Evolutionary conservation across 23 tunicate species (phyloP), one percentile per base, ranked within the genome.

Genomic region (Styela clava): DNA sequence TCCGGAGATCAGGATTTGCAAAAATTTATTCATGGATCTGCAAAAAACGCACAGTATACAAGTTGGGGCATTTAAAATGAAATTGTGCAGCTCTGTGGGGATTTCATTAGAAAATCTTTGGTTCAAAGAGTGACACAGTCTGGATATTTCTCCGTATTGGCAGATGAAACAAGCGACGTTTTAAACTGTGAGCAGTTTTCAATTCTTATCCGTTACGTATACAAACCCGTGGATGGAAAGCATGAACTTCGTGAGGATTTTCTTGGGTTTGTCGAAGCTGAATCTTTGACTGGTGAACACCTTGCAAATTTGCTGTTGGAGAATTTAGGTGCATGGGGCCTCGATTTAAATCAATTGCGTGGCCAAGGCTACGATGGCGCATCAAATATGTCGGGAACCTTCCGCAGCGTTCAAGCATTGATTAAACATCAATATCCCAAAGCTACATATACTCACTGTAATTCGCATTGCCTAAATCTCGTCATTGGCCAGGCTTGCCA

Each of bases 111-210:
- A 24, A 25, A 69, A 3, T 20, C 9, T 1, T 32, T 78, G 33
- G 63, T 52, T 21, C 1, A 51, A 2, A 22, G 28, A 22, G 83
- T 85, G 1, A 44, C 25, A 1, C 33, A 70, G 27, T 29, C 79
- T 29, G 27, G 2, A 19, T 27, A 37, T 23, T 85, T 79, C 69
- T 30, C 70, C 7, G n/a, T 79, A 51, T 24, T 85, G 25, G 89
- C 71, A 3, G 89, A 85, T 69, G 83, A 85, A 85, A 79, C 84
- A 2, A 79, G 82, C 5, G 88, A 85, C 67, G 72, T 79, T 31
- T 31, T 69, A 16, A 33, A 65, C 32, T 1, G 33, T 26, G 82
- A 79, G 69, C 83, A 85, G 27, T 18, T 85, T 2, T 85, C 88
- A 1, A 36, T 85, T 64, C 3, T 74, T 28, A 9, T 85, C 16